Percentiles rank a stretch among this genome's conserved stretches.
phyloP scores from a whole-genome alignment of 2,113 vertebrate genomes.

The Genyomyrus donnyi region DNA sequence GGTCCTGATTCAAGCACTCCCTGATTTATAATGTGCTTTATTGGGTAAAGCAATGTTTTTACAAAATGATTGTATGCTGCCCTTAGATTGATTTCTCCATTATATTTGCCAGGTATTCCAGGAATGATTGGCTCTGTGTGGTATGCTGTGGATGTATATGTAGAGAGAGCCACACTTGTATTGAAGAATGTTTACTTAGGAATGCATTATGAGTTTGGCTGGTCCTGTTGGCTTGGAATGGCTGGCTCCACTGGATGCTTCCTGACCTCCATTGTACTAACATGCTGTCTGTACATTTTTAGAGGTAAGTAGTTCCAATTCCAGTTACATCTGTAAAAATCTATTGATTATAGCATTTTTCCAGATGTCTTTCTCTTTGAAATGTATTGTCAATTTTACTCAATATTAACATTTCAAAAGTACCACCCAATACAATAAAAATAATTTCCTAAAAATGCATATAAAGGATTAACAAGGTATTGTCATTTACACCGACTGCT shows the following conservation, averaged over 20 bases:
- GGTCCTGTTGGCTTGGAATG: constrained; percentile 65
- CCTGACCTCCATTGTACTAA: constrained; percentile 41
- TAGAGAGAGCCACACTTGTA: constrained; percentile 50
- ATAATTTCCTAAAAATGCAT: neutral
- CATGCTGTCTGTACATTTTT: constrained; percentile 43
- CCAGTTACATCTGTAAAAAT: neutral
- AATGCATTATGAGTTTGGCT: constrained; percentile 59
- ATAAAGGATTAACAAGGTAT: neutral
- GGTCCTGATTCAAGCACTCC: neutral
- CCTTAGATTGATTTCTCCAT: neutral
- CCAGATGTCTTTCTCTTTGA: neutral
- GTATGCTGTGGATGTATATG: constrained; percentile 54
- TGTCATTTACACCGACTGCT: neutral
- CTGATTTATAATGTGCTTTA: neutral
- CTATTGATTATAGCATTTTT: neutral
- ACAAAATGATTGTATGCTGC: too few species aligned
- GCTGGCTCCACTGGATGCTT: constrained; percentile 48
- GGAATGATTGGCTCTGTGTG: constrained; percentile 56
- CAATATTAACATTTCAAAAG: neutral
- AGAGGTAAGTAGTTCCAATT: constrained; percentile 43
- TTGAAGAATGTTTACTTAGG: constrained; percentile 51
- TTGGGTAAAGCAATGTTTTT: neutral
- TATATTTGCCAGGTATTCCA: constrained; percentile 46
- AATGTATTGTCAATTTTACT: neutral
- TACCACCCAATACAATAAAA: neutral